Percentiles rank a stretch among this genome's conserved stretches.
phyloP scores from a whole-genome alignment of 64 coral and sea anemone genomes.

The Dendronephthya gigantea region DNA sequence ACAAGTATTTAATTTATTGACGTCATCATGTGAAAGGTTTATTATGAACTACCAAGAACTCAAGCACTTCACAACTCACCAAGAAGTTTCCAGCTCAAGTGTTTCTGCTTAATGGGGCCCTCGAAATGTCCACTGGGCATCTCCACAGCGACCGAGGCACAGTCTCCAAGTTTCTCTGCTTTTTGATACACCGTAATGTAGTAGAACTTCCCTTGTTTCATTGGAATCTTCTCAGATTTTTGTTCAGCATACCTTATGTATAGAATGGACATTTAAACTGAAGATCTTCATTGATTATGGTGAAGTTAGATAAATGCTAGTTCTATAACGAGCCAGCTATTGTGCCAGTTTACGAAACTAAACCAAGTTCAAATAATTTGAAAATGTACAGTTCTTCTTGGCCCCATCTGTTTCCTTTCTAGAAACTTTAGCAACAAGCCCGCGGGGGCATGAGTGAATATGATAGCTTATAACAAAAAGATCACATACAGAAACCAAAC shows the following conservation, averaged over 20 bases:
- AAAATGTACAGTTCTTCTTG: too few species aligned
- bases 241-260: constrained; percentile 65
- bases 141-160: constrained; percentile 80
- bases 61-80: constrained; percentile 31
- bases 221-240: constrained; percentile 73
- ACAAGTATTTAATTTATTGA: not conserved
- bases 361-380: too few species aligned
- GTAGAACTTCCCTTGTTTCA: constrained; percentile 83
- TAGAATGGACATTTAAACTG: too few species aligned
- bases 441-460: too few species aligned
- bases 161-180: constrained; percentile 83
- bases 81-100: constrained; percentile 88
- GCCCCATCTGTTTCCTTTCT: too few species aligned
- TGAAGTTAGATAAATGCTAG: too few species aligned
- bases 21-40: not conserved
- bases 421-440: too few species aligned
- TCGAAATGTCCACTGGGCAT: constrained; percentile 92
- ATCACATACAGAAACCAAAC: not conserved
- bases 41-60: not conserved
- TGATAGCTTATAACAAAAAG: too few species aligned
- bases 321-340: too few species aligned
- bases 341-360: too few species aligned
- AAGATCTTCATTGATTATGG: too few species aligned
- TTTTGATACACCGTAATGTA: constrained; percentile 84
- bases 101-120: constrained; percentile 83